Percentiles rank a stretch among this genome's conserved stretches.
Conservation (phyloP, 2,888 invertebrate genomes). For the Onchidella celtica region DNA sequence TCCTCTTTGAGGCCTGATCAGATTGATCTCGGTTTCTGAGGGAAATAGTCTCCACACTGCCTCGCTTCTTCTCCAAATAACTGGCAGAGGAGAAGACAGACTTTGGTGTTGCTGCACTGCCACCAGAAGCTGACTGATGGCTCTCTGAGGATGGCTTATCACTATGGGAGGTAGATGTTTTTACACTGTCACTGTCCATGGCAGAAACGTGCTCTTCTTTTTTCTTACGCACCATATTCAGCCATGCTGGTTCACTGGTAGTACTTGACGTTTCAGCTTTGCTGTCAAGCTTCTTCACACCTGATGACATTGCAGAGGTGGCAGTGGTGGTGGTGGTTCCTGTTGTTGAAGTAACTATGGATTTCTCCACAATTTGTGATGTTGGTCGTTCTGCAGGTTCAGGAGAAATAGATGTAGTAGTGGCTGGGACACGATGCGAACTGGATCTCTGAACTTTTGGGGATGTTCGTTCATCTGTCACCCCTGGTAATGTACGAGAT, state of each 20-base stretch:
- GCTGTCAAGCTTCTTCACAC: constrained; percentile 13
- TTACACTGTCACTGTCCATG: constrained; percentile 33
- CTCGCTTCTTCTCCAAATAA: constrained; percentile 42
- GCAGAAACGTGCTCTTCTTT: constrained; percentile 37
- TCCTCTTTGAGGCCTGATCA: not conserved
- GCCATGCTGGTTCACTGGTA: constrained; percentile 51
- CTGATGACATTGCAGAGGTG: not conserved
- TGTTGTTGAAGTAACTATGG: not conserved
- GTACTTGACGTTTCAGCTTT: not conserved
- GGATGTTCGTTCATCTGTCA: constrained; percentile 54
- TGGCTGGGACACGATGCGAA: constrained; percentile 47
- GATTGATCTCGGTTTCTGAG: constrained; percentile 6
- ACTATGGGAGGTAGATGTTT: not conserved
- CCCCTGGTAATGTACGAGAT: constrained; percentile 70
- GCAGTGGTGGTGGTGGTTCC: not conserved
- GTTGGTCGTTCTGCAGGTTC: not conserved
- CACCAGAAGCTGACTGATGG: not conserved
- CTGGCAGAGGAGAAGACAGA: constrained; percentile 24
- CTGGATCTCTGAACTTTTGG: constrained; percentile 56
- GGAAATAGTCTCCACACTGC: constrained; percentile 33
- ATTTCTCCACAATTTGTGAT: not conserved
- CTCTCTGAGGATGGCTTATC: not conserved
- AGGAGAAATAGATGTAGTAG: not conserved
- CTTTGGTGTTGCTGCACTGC: constrained; percentile 13
- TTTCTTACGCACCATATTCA: constrained; percentile 50